Percentiles rank a stretch among this genome's conserved stretches.
phyloP scores from a whole-genome alignment of 2,113 vertebrate genomes.

The Melanocharis versteri region DNA sequence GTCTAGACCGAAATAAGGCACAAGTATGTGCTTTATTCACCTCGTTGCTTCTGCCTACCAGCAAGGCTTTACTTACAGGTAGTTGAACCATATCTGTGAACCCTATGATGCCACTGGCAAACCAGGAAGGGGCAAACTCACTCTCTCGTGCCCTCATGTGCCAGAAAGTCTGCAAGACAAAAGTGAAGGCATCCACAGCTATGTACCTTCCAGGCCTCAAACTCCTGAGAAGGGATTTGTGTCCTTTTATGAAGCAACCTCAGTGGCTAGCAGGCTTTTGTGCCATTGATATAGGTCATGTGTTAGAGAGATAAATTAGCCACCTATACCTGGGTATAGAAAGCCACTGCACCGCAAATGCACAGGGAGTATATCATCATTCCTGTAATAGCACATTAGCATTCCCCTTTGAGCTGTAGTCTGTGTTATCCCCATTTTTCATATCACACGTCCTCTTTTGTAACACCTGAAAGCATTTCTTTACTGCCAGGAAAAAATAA shows the following conservation, averaged over 20 bases:
- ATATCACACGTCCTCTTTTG: slow-evolving; percentile 22
- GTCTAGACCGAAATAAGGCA: background rate
- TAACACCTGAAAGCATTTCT: slow-evolving; percentile 35
- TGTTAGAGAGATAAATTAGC: slow-evolving; percentile 1
- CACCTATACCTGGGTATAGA: background rate
- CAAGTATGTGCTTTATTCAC: background rate
- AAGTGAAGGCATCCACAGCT: background rate
- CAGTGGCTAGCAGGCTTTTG: background rate
- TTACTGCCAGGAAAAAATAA: slow-evolving; percentile 1
- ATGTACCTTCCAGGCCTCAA: background rate
- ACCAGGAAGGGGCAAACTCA: background rate
- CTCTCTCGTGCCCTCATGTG: background rate
- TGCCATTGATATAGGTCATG: background rate
- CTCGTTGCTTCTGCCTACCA: background rate
- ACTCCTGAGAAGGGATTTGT: background rate
- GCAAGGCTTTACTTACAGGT: background rate
- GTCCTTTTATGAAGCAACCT: background rate
- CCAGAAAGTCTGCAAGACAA: background rate
- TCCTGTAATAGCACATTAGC: background rate
- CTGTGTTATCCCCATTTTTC: slow-evolving; percentile 12
- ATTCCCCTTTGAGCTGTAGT: slow-evolving; percentile 27
- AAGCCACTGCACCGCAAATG: background rate
- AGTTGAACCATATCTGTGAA: background rate
- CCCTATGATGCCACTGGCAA: background rate
- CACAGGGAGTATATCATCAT: background rate